Conservation (phyloP, 1,140 invertebrate species). For the Pseudomyrmex flavicornis region DNA sequence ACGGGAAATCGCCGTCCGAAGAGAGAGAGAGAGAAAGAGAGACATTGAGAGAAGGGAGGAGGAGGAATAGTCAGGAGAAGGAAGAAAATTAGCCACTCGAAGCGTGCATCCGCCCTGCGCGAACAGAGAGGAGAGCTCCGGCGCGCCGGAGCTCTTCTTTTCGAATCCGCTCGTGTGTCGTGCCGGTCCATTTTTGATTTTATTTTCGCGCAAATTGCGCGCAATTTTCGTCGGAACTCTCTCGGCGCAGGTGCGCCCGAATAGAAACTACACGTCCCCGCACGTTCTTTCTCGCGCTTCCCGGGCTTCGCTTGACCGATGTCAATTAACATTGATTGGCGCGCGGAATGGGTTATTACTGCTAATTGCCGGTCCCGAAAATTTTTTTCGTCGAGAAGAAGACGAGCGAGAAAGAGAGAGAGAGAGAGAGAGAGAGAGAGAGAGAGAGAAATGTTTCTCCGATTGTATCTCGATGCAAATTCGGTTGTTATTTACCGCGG, state of each 20-base stretch:
- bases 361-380: slow-evolving; percentile 70
- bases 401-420: too few relatives aligned
- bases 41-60: background rate
- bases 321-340: slow-evolving; percentile 76
- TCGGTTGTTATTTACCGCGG: slow-evolving; percentile 52
- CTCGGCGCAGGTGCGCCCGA: slow-evolving; percentile 49
- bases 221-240: slow-evolving; percentile 63
- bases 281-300: too few relatives aligned
- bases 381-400: slow-evolving; percentile 33
- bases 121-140: background rate
- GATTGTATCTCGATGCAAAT: slow-evolving; percentile 73
- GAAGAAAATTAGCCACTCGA: slow-evolving; percentile 74
- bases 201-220: slow-evolving; percentile 64
- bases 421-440: background rate
- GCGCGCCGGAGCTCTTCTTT: slow-evolving; percentile 40
- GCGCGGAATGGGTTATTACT: slow-evolving; percentile 70
- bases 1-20: slow-evolving; percentile 40
- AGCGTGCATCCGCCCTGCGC: slow-evolving; percentile 71
- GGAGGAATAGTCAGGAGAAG: slow-evolving; percentile 51
- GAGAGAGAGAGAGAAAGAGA: background rate
- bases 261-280: too few relatives aligned
- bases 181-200: slow-evolving; percentile 54
- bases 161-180: slow-evolving; percentile 48
- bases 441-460: background rate
- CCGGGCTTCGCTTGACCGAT: slow-evolving; percentile 48